A percentile compares a stretch with the other conserved stretches of the same genome.
phyloP scores from a whole-genome alignment of 2,113 vertebrate genomes.

The Lasiurus borealis region DNA sequence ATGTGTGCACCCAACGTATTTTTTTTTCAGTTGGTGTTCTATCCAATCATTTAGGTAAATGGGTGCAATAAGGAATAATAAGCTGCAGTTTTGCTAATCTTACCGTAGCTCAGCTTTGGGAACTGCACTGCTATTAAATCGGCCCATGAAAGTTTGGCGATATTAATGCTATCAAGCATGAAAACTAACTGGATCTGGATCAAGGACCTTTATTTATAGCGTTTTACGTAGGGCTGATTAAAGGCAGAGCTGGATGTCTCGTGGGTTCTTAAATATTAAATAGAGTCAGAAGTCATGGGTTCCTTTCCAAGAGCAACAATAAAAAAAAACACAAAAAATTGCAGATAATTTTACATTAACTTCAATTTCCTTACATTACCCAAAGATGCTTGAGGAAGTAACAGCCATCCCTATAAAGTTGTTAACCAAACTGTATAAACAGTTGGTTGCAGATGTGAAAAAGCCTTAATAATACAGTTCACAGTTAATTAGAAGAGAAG shows the following conservation, averaged over 20 bases:
- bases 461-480: slow-evolving; percentile 54
- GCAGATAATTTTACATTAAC: slow-evolving; percentile 61
- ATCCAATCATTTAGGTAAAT: slow-evolving; percentile 58
- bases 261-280: slow-evolving; percentile 73
- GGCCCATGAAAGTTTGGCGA: slow-evolving; percentile 80
- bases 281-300: slow-evolving; percentile 72
- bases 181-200: slow-evolving; percentile 85
- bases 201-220: slow-evolving; percentile 83
- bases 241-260: slow-evolving; percentile 78
- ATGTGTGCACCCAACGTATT: slow-evolving; percentile 62
- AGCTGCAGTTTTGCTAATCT: slow-evolving; percentile 68
- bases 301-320: slow-evolving; percentile 62
- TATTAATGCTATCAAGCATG: slow-evolving; percentile 81
- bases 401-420: slow-evolving; percentile 65
- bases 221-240: slow-evolving; percentile 82
- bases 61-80: slow-evolving; percentile 73
- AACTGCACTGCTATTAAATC: slow-evolving; percentile 81
- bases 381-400: slow-evolving; percentile 78
- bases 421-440: slow-evolving; percentile 61
- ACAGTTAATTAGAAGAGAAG: slow-evolving; percentile 70
- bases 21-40: slow-evolving; percentile 61
- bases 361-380: slow-evolving; percentile 73
- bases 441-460: slow-evolving; percentile 60
- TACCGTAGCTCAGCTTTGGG: slow-evolving; percentile 76
- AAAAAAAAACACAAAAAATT: slow-evolving; percentile 60